Evolutionary conservation across 2,888 invertebrate species (phyloP), one percentile per base, ranked within the genome.

Genomic region (Polyploca ridens): DNA sequence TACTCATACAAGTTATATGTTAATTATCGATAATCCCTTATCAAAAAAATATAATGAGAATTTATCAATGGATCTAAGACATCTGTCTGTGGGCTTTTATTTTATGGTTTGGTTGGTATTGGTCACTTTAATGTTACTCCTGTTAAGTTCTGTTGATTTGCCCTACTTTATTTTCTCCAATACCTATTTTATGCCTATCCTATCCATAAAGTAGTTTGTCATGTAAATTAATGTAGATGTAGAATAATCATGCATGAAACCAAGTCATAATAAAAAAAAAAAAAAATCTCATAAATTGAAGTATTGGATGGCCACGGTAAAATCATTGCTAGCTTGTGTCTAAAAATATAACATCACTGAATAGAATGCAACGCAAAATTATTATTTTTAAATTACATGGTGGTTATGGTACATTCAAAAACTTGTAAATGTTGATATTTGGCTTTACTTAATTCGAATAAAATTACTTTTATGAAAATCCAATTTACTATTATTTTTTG

Each of bases 131-230:
- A n/a, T 46, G 46, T 63, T 69, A 66, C 63, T 76, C 67, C 71
- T 79, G 76, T 84, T 81, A 72, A 77, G 80, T 79, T 75, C 85
- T 89, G 80, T 88, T 83, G 88, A 89, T 90, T 90, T 90, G 89
- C 88, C 90, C 82, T 71, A 77, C n/a, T n/a, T 46, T 46, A 41
- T 13, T 41, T 72, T 63, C 38, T 63, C 64, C 58, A 64, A 63
- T 66, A 65, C 33, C 64, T 65, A 63, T 63, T 46, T 33, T 61
- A 41, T 62, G 60, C n/a, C 46, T 63, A 14, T 63, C 64, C 59
- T 66, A 11, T 62, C 66, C 61, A 63, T 70, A 14, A 64, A 63
- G 46, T 65, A 63, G 69, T 64, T 66, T 63, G 59, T 57, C 46
- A 38, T 63, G 8, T n/a, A 54, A 19, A 54, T 19, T 54, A 54